Conservation (phyloP, 2,888 invertebrate species). For the Carterocephalus palaemon region DNA sequence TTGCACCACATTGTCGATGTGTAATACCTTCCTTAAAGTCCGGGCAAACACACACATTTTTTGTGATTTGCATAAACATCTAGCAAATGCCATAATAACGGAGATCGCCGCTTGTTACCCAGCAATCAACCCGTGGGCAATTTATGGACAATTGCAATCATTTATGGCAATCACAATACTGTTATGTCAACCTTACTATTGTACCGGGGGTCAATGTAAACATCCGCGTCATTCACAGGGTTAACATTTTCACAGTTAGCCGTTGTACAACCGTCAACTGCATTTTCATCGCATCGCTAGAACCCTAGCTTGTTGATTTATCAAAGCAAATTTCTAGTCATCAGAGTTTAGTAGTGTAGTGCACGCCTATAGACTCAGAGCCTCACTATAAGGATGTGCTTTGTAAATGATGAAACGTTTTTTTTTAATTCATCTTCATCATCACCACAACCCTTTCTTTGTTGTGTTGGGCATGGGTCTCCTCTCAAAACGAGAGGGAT, state of each 20-base stretch:
- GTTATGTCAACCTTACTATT: conserved; percentile 34
- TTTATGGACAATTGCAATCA: conserved; percentile 51
- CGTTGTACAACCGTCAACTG: too few species aligned
- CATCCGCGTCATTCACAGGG: conserved; percentile 4
- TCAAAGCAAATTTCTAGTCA: too few species aligned
- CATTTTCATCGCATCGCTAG: too few species aligned
- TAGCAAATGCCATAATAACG: conserved; percentile 31
- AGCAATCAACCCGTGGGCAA: conserved; percentile 16
- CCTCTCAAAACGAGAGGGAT: too few species aligned
- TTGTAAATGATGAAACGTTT: too few species aligned
- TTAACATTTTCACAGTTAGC: conserved; percentile 7
- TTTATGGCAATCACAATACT: conserved; percentile 45
- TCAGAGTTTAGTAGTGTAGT: too few species aligned
- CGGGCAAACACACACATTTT: conserved; percentile 3
- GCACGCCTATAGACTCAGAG: too few species aligned
- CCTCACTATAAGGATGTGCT: too few species aligned
- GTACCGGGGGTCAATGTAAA: conserved; percentile 18
- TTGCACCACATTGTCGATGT: neutral
- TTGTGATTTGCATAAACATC: conserved; percentile 32
- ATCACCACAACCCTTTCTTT: too few species aligned
- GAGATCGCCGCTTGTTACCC: conserved; percentile 35
- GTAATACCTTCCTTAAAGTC: neutral
- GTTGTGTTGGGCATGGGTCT: too few species aligned
- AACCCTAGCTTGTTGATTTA: too few species aligned
- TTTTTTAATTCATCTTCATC: too few species aligned